These are phyloP conservation scores for Holothuria glaberrima DNA, from an alignment of 35 echinoderm and acorn worm species.

Conservation along the genomic window DNA sequence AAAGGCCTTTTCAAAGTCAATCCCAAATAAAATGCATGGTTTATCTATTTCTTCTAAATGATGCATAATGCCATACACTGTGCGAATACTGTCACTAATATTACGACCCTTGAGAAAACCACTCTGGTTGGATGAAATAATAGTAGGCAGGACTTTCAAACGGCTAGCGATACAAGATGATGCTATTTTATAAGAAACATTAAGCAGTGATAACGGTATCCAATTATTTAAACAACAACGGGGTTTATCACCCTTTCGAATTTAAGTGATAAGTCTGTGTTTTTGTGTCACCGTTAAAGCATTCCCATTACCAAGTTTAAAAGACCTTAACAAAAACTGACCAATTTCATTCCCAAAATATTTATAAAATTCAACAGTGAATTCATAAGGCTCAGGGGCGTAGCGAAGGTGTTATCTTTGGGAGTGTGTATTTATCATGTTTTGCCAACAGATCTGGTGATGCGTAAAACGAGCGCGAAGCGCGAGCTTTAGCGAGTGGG, in stretches of 20 bases:
- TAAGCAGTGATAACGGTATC: not conserved
- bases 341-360: no score
- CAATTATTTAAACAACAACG: not conserved
- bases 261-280: not conserved
- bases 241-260: not conserved
- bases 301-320: no score
- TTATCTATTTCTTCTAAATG: not conserved
- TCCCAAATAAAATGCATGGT: not conserved
- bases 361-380: no score
- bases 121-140: not conserved
- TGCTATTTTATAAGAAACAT: conserved; percentile 4
- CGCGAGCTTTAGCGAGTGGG: no score
- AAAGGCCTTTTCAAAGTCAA: not conserved
- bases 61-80: not conserved
- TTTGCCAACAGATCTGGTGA: no score
- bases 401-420: no score
- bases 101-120: not conserved
- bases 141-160: not conserved
- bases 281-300: no score
- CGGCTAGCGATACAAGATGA: not conserved
- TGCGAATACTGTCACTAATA: not conserved
- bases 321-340: no score
- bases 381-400: no score
- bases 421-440: no score
- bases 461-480: no score